Conservation (phyloP, 1,140 invertebrate genomes). For the Drosophila subpulchrella region DNA sequence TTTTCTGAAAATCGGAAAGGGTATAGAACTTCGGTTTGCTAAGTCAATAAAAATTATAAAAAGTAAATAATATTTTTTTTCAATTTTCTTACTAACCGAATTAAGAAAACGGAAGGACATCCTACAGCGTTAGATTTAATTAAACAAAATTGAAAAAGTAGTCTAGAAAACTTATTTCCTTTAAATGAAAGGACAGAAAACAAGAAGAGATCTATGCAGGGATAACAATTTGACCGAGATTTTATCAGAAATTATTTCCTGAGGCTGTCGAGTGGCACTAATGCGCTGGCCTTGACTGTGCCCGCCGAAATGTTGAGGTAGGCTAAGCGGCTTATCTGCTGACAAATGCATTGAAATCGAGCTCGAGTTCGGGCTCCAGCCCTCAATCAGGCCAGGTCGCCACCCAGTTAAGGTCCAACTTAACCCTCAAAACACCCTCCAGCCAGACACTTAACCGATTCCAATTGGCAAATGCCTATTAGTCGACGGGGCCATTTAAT, state of each 20-base stretch:
- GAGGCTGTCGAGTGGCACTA: neutral
- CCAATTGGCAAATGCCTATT: conserved; percentile 46
- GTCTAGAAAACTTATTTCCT: no score
- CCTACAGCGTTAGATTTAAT: no score
- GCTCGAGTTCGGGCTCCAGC: neutral
- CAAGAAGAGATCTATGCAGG: neutral
- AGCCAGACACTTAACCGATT: neutral
- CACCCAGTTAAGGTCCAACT: neutral
- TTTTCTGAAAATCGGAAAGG: no score
- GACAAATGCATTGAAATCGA: conserved; percentile 49
- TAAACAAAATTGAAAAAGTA: no score
- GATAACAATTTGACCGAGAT: neutral
- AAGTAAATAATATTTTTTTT: neutral
- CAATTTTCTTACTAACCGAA: no score
- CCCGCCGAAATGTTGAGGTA: conserved; percentile 9
- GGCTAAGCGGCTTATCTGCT: conserved; percentile 50
- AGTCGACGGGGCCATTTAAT: conserved; percentile 58
- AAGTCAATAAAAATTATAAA: neutral
- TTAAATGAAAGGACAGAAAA: neutral
- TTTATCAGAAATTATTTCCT: neutral
- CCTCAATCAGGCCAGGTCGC: conserved; percentile 45
- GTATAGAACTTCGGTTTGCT: no score
- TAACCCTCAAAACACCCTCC: neutral
- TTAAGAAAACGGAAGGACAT: neutral
- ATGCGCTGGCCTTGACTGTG: conserved; percentile 10